A percentile compares a stretch with the other conserved stretches of the same genome.
These are phyloP conservation scores for Gymnoscopelus microlampas DNA, from an alignment of 2,797 vertebrate species.

Conservation along the genomic window DNA sequence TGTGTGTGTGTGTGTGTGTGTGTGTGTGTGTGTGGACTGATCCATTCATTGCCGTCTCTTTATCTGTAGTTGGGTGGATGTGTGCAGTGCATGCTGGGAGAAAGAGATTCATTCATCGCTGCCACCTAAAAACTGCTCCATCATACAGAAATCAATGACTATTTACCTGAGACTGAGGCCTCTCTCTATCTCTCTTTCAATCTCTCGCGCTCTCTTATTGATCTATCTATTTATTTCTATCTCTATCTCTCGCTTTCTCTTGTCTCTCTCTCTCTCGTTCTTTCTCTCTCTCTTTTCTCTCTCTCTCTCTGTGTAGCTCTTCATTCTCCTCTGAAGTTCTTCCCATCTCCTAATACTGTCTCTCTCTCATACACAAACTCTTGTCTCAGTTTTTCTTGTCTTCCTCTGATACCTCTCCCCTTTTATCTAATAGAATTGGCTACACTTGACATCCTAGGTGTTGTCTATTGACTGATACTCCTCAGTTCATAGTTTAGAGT, in stretches of 20 bases:
- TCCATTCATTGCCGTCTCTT: conserved; percentile 6
- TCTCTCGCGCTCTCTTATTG: background rate
- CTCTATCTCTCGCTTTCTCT: conserved; percentile 3
- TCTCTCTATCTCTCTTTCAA: conserved; percentile 32
- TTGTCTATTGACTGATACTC: background rate
- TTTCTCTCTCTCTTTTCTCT: background rate
- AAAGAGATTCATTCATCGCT: conserved; percentile 31
- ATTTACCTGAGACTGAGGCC: conserved; percentile 54
- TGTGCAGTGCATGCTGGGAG: conserved; percentile 20
- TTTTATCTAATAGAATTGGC: background rate
- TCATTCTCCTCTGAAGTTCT: too few species aligned
- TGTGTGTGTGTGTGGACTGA: conserved; percentile 5
- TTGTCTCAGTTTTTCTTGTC: too few species aligned
- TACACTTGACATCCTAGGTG: background rate
- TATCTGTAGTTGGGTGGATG: conserved; percentile 12
- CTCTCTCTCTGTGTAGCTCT: background rate
- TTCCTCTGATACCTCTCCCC: too few species aligned
- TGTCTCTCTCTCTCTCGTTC: conserved; percentile 8
- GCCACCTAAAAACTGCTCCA: conserved; percentile 39
- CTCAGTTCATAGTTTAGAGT: background rate
- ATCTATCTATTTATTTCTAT: background rate
- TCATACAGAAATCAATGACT: conserved; percentile 59
- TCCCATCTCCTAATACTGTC: too few species aligned
- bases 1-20: conserved; percentile 1
- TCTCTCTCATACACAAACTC: too few species aligned